Percentiles rank a stretch among this genome's conserved stretches.
Conservation (phyloP, 1,140 invertebrate species). For the Drosophila nasuta region DNA sequence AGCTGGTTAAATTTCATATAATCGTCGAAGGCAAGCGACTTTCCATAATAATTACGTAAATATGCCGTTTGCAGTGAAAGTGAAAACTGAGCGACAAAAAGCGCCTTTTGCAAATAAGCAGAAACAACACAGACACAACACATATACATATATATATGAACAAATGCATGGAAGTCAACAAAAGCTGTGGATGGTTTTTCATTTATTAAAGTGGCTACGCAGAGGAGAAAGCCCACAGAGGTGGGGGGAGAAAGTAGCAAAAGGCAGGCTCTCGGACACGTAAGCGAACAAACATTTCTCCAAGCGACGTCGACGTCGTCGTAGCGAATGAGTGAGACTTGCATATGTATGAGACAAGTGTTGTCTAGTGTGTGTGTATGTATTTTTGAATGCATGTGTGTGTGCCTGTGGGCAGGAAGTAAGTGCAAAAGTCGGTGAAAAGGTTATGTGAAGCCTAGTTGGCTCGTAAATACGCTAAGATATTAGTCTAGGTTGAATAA, state of each 20-base stretch:
- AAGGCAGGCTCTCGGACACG: slow-evolving; percentile 35
- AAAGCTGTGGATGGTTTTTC: slow-evolving; percentile 61
- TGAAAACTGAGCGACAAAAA: slow-evolving; percentile 63
- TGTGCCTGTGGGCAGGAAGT: slow-evolving; percentile 8
- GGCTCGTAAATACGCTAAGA: neutral
- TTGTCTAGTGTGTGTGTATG: neutral
- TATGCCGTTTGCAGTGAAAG: slow-evolving; percentile 43
- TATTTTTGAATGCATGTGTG: slow-evolving; percentile 6
- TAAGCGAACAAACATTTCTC: slow-evolving; percentile 33
- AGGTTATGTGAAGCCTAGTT: neutral
- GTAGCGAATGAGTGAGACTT: neutral
- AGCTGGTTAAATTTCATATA: slow-evolving; percentile 30
- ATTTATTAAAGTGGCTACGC: slow-evolving; percentile 71
- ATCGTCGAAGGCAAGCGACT: slow-evolving; percentile 12
- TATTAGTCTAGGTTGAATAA: neutral
- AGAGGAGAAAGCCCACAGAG: neutral
- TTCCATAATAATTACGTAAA: slow-evolving; percentile 55
- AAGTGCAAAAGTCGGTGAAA: neutral
- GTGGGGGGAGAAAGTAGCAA: neutral
- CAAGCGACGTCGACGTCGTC: neutral
- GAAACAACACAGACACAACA: slow-evolving; percentile 18
- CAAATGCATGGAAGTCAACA: slow-evolving; percentile 66
- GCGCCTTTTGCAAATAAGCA: slow-evolving; percentile 31
- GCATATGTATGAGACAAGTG: slow-evolving; percentile 32
- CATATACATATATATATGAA: slow-evolving; percentile 26